phyloP scores from a whole-genome alignment of 2,113 vertebrate genomes.

The Xerus inauris region DNA sequence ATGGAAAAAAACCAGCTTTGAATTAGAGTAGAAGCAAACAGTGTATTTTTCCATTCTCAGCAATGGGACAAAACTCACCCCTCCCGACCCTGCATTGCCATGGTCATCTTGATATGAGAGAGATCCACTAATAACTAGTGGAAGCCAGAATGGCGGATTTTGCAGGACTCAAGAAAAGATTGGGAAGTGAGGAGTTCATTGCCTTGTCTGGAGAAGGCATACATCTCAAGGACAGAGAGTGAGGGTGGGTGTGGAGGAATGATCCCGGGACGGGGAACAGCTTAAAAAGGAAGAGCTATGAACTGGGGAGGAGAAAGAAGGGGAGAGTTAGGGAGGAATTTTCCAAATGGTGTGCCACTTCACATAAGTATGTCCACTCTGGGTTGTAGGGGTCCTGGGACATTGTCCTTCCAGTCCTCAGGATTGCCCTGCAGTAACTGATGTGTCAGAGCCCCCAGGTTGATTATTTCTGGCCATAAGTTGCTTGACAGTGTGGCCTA shows the following conservation, averaged over 20 bases:
- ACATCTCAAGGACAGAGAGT: background rate
- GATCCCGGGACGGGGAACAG: background rate
- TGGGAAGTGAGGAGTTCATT: background rate
- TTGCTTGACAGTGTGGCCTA: background rate
- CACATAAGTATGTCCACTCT: background rate
- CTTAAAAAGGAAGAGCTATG: background rate
- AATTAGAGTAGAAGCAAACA: background rate
- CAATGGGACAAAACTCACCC: background rate
- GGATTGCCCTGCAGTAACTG: background rate
- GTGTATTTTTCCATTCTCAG: background rate
- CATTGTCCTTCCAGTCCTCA: background rate
- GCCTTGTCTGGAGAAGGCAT: background rate
- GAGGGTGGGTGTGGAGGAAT: background rate
- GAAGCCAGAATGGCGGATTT: background rate
- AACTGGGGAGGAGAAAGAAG: background rate
- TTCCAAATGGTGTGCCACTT: background rate
- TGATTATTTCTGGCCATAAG: background rate
- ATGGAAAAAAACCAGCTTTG: background rate
- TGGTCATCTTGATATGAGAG: background rate
- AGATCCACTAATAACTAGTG: background rate
- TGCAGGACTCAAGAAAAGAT: background rate
- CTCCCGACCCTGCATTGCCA: background rate
- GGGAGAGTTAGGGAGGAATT: background rate
- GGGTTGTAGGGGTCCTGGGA: background rate
- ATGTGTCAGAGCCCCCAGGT: background rate